phyloP scores from a whole-genome alignment of 1,140 invertebrate genomes.

The Dendroctonus ponderosae region DNA sequence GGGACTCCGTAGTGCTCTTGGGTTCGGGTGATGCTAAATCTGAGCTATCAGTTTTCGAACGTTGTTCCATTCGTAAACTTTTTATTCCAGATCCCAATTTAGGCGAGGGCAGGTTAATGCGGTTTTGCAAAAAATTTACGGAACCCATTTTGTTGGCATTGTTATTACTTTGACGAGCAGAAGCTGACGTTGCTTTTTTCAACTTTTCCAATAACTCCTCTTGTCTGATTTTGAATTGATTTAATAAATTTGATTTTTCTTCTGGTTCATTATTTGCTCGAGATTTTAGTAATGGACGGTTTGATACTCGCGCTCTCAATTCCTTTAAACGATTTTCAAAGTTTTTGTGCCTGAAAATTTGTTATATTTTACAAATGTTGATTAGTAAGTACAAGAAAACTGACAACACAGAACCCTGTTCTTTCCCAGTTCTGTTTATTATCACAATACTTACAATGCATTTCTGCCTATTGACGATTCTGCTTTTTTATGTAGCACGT shows the following conservation, averaged over 20 bases:
- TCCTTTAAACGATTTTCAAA: slow-evolving; percentile 10
- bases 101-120: neutral
- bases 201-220: slow-evolving; percentile 12
- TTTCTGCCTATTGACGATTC: neutral
- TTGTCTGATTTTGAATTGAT: slow-evolving; percentile 11
- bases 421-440: neutral
- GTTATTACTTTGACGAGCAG: neutral
- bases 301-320: slow-evolving; percentile 5
- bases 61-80: neutral
- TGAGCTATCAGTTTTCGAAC: neutral
- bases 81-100: slow-evolving; percentile 3
- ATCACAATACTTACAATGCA: neutral
- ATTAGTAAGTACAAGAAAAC: neutral
- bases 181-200: neutral
- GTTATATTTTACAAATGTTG: neutral
- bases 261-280: neutral
- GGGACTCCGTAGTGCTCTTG: neutral
- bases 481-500: neutral
- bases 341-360: slow-evolving; percentile 7
- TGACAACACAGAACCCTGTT: too few relatives aligned
- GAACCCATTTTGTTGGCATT: neutral
- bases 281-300: neutral
- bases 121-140: neutral
- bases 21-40: neutral
- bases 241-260: slow-evolving; percentile 2